A percentile compares a stretch with the other conserved stretches of the same genome.
Evolutionary conservation across 1,140 invertebrate genomes (phyloP).

Genomic region (Drosophila nannoptera): DNA sequence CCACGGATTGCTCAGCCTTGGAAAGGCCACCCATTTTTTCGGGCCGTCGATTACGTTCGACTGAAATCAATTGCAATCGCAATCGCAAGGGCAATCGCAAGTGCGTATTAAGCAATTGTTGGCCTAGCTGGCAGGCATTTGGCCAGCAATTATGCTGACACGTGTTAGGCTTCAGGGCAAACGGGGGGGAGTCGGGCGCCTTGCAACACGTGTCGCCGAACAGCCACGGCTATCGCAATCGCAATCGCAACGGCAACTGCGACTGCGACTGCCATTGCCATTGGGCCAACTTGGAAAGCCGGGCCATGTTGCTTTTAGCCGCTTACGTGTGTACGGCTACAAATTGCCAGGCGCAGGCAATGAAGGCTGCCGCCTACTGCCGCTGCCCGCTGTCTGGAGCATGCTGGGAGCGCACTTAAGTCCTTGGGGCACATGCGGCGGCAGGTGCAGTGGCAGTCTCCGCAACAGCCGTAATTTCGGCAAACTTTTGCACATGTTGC

Average conservation of each 20-base stretch:
- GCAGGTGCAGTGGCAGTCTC: slow-evolving; percentile 33
- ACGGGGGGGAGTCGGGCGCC: slow-evolving; percentile 6
- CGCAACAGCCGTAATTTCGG: slow-evolving; percentile 39
- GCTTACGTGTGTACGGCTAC: slow-evolving; percentile 61
- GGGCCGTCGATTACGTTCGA: slow-evolving; percentile 1
- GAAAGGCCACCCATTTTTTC: slow-evolving; percentile 54
- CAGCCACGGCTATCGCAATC: neutral
- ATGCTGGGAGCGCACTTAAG: slow-evolving; percentile 12
- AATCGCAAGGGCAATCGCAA: slow-evolving; percentile 27
- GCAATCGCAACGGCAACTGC: slow-evolving; percentile 4
- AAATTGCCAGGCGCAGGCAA: slow-evolving; percentile 44
- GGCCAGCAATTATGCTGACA: slow-evolving; percentile 26
- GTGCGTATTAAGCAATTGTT: slow-evolving; percentile 37
- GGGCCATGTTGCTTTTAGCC: slow-evolving; percentile 46
- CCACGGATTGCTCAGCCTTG: slow-evolving; percentile 33
- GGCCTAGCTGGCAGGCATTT: slow-evolving; percentile 22
- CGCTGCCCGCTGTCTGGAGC: neutral
- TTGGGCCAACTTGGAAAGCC: neutral
- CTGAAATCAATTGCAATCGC: slow-evolving; percentile 31
- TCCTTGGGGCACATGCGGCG: slow-evolving; percentile 45
- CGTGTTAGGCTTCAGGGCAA: slow-evolving; percentile 37
- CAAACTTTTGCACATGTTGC: slow-evolving; percentile 50
- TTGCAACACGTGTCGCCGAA: slow-evolving; percentile 33
- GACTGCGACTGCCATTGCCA: slow-evolving; percentile 18
- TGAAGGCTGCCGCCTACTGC: neutral